Percentiles rank a stretch among this genome's conserved stretches.
Evolutionary conservation across 2,113 vertebrate genomes (phyloP).

Genomic region (Dasyurus viverrinus): DNA sequence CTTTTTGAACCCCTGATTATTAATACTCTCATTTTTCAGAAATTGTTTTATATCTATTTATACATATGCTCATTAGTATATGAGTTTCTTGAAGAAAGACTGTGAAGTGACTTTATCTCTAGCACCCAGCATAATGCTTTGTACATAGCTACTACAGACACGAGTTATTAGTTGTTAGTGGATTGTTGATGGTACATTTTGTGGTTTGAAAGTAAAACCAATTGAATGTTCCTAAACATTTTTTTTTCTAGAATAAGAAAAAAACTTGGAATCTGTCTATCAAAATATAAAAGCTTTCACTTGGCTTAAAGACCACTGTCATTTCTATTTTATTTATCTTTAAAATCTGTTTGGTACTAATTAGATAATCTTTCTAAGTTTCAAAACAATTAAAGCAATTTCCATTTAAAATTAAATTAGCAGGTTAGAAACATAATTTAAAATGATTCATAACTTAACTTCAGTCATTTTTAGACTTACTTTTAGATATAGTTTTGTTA

Average conservation of each 20-base stretch:
- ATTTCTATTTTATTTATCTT: not conserved
- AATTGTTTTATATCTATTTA: not conserved
- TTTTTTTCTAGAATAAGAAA: not conserved
- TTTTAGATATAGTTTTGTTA: not conserved
- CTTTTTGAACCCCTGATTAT: not conserved
- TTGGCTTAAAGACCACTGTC: not conserved
- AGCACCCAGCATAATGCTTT: not conserved
- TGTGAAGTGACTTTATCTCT: not conserved
- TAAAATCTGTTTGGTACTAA: not conserved
- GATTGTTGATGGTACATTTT: not conserved
- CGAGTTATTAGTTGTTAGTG: not conserved
- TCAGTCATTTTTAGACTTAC: constrained; percentile 18
- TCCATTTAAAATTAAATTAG: not conserved
- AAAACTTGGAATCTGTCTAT: not conserved
- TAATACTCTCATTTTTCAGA: not conserved
- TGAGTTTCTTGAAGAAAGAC: not conserved
- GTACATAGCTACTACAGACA: not conserved
- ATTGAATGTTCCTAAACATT: not conserved
- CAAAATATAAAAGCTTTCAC: not conserved
- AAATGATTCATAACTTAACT: not conserved
- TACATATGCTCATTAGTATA: not conserved
- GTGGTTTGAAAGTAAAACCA: not conserved
- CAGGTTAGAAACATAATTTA: constrained; percentile 1
- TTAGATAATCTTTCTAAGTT: not conserved
- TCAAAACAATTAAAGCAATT: not conserved